Base-by-base conservation (phyloP, 64 coral and sea anemone genomes). In the Stylophora pistillata region DNA sequence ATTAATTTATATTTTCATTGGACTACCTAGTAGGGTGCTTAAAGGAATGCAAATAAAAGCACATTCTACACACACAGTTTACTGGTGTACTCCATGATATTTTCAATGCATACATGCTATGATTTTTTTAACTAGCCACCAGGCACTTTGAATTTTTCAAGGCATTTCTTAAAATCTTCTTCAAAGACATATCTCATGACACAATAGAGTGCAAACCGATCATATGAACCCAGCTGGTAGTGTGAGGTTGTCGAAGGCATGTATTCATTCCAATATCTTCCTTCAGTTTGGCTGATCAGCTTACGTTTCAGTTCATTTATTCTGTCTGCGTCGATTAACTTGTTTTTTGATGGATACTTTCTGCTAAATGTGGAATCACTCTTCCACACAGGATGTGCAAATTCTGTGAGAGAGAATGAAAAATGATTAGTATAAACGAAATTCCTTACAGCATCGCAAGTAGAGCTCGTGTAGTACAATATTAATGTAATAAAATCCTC, bases 241-340 rank as follows among this genome's bases (percentile, higher is more conserved):
- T 86, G 71, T 53, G 92, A 89, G 62, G 87, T 53, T 53, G 89
- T 88, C 15, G 89, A 88, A 47, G 71, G 73, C 21, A 90, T 29
- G 18, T 94, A 94, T 21, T 58, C 74, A 34, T 89, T 85, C 73
- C 93, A 98, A 23, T 57, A 86, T 16, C 13, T 77, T n/a, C 92
- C 93, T 73, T 86, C 80, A 18, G 90, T 95, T 55, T 91, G 85
- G 31, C 89, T 93, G 34, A 98, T 89, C 16, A 98, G 87, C 13
- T 78, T 53, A 56, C 90, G 89, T 59, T 92, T 98, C 54, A 98
- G 89, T 29, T 95, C 74, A 31, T 93, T 72, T 20, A 98, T 92
- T 89, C 93, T 77, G 59, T 92, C 63, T 10, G 84, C 90, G 53
- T 98, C 71, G 29, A 98, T 98, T 7, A 94, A 30, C 26, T 74